These are phyloP conservation scores for human DNA, from an alignment of 2,113 vertebrate species.

Conservation along the genomic window DNA sequence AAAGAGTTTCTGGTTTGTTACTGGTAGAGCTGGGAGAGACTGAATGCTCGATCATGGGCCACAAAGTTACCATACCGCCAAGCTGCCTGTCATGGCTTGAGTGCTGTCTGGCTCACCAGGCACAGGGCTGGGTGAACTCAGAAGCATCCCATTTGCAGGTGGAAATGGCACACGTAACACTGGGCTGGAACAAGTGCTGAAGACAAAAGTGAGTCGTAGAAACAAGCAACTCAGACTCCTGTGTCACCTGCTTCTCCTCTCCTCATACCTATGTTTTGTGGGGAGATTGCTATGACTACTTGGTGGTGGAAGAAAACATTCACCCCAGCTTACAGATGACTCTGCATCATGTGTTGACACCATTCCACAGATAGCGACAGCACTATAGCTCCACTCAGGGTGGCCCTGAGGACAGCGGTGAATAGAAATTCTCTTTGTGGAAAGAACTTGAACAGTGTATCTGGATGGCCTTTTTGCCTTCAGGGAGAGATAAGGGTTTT, in stretches of 20 bases:
- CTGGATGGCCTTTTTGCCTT: too few species aligned
- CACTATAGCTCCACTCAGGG: background rate
- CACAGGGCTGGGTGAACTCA: background rate
- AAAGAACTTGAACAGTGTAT: background rate
- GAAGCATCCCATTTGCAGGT: background rate
- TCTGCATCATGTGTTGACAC: background rate
- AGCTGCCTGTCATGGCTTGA: background rate
- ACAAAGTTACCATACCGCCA: background rate
- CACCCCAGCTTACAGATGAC: background rate
- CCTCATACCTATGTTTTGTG: background rate
- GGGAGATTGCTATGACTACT: background rate
- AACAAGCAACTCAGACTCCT: background rate
- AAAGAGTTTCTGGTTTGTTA: background rate
- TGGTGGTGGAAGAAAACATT: background rate
- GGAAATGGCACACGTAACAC: background rate
- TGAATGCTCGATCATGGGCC: background rate
- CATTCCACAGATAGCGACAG: background rate
- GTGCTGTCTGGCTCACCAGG: background rate
- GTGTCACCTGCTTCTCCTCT: background rate
- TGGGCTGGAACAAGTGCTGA: background rate
- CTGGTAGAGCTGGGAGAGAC: background rate
- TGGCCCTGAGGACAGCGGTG: background rate
- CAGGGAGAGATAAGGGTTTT: background rate
- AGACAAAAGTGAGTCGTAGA: background rate
- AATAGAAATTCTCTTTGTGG: background rate